Percentiles rank a stretch among this genome's conserved stretches.
Conservation (phyloP, 1,140 invertebrate genomes). For the Magallana angulata region DNA sequence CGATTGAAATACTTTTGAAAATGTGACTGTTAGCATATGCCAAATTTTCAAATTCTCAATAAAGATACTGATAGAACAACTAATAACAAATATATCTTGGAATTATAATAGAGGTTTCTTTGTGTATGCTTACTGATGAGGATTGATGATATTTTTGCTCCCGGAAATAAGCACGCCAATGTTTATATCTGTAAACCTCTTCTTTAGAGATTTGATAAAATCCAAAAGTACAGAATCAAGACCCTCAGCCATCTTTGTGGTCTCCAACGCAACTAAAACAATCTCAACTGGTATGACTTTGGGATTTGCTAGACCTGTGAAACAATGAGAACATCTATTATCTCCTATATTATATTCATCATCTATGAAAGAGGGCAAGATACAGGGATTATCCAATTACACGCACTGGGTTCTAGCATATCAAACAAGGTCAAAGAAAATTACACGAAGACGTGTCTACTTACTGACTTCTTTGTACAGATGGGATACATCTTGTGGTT, state of each 20-base stretch:
- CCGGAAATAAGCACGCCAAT: not conserved
- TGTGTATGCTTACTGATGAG: not conserved
- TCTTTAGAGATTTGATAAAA: not conserved
- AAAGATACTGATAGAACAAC: too few species aligned
- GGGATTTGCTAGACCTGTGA: not conserved
- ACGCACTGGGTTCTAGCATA: too few species aligned
- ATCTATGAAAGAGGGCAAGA: too few species aligned
- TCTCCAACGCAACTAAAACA: not conserved
- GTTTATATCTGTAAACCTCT: not conserved
- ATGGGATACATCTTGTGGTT: not conserved
- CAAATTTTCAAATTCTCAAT: too few species aligned
- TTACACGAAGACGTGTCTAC: not conserved
- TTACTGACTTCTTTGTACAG: not conserved
- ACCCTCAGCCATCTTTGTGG: not conserved
- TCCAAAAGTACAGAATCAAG: not conserved
- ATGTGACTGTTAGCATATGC: too few species aligned
- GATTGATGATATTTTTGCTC: not conserved
- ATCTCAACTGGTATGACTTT: not conserved
- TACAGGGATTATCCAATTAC: too few species aligned
- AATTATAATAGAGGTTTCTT: not conserved
- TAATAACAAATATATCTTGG: too few species aligned
- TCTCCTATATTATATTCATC: too few species aligned
- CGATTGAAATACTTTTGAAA: too few species aligned
- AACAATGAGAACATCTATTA: not conserved
- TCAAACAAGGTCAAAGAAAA: too few species aligned